Conservation (phyloP, 2,888 invertebrate genomes). For the Sceliomorpha sp. region DNA sequence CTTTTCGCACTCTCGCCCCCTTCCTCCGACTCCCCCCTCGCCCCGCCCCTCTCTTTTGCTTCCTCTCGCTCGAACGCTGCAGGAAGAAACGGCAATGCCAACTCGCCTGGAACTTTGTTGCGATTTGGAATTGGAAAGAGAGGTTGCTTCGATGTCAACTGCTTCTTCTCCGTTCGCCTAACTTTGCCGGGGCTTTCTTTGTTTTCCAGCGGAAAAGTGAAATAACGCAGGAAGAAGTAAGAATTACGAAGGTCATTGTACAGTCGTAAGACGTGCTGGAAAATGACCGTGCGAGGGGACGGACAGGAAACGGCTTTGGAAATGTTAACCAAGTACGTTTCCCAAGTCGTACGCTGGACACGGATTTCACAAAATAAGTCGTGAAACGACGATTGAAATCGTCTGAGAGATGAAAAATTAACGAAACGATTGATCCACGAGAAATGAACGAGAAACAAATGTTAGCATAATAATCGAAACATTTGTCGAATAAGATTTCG, state of each 20-base stretch:
- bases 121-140: conserved; percentile 28
- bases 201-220: not conserved
- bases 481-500: too few relatives aligned
- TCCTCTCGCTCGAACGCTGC: too few relatives aligned
- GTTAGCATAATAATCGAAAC: too few relatives aligned
- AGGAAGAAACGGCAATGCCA: conserved; percentile 21
- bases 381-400: too few relatives aligned
- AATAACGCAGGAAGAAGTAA: not conserved
- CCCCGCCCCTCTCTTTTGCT: too few relatives aligned
- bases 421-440: too few relatives aligned
- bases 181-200: not conserved
- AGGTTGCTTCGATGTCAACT: conserved; percentile 18
- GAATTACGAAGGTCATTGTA: not conserved
- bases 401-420: too few relatives aligned
- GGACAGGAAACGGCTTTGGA: too few relatives aligned
- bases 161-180: conserved; percentile 20
- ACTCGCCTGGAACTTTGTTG: conserved; percentile 34
- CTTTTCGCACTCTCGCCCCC: conserved; percentile 23
- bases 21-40: too few relatives aligned
- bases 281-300: too few relatives aligned
- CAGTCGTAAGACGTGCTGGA: not conserved
- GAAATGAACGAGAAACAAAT: too few relatives aligned
- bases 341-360: not conserved
- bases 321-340: not conserved
- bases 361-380: not conserved